Evolutionary conservation across 2,888 invertebrate genomes (phyloP), one percentile per base, ranked within the genome.

Genomic region (Caenorhabditis sp.): DNA sequence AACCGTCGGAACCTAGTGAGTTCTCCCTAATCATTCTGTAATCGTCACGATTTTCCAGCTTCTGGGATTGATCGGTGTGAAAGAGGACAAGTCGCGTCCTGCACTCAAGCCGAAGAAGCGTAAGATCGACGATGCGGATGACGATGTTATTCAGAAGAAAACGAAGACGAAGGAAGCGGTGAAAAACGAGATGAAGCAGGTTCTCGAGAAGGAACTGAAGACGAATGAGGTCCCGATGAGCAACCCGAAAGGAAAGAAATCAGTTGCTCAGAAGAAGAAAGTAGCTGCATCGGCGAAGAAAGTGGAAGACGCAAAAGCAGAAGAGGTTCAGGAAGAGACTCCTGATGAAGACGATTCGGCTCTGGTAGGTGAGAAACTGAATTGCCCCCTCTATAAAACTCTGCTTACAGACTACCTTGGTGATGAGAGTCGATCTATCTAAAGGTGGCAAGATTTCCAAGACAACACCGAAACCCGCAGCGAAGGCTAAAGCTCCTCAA

Each of bases 31-130:
- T 53, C n/a, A 11, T 8, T n/a, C n/a, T n/a, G n/a, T n/a, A n/a
- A n/a, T n/a, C n/a, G n/a, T n/a, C n/a, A n/a, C n/a, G n/a, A n/a
- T 47, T 15, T 60, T 81, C 51, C 60, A 82, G 82, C 58, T 82
- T 3, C 70, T 82, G 22, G 74, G 78, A 20, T 35, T 82, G 5
- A 78, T 78, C 18, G 82, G 82, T 11, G 77, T 55, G 8, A 64
- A 71, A 40, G 77, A 78, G 15, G 82, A 82, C 58, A 69, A 50
- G 26, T 24, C 61, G 0, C 61, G 82, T n/a, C 72, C 82, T 24
- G 28, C 40, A 26, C 22, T 77, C n/a, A 67, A 71, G 0, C 76
- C 81, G 8, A 77, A 71, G 22, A 81, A 81, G 28, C 28, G 77
- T 15, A 77, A 76, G 32, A 61, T 81, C 13, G 77, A 50, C 22